Percentiles rank a stretch among this genome's conserved stretches.
phyloP scores from a whole-genome alignment of 2,888 invertebrate genomes.

The Drosophila melanosoma region DNA sequence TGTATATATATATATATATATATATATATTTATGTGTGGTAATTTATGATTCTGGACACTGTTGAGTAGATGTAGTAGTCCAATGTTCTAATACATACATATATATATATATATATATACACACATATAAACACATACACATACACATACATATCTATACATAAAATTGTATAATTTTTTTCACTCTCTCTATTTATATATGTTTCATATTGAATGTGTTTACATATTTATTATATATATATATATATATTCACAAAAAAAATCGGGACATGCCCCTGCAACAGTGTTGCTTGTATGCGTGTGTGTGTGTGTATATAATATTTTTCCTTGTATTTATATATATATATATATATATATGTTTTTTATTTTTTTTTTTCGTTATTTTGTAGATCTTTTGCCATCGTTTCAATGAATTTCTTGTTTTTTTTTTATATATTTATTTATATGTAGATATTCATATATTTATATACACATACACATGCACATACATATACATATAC shows the following conservation, averaged over 20 bases:
- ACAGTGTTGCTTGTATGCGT: constrained; percentile 29
- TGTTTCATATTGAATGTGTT: constrained; percentile 38
- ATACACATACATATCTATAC: constrained; percentile 13
- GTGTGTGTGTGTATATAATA: background rate
- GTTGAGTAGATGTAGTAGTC: constrained; percentile 24
- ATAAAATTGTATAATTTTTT: constrained; percentile 43
- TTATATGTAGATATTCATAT: constrained; percentile 31
- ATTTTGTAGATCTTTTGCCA: constrained; percentile 37
- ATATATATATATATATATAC: constrained; percentile 6
- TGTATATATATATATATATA: constrained; percentile 18
- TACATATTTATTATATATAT: constrained; percentile 40
- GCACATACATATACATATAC: constrained; percentile 20
- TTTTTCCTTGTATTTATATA: constrained; percentile 5
- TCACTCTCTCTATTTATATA: constrained; percentile 43
- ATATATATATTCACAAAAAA: constrained; percentile 39
- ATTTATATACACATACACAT: constrained; percentile 21
- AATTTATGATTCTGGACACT: constrained; percentile 10
- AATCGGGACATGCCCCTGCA: constrained; percentile 46
- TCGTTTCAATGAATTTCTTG: constrained; percentile 35
- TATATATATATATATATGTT: constrained; percentile 1
- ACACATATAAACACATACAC: constrained; percentile 7
- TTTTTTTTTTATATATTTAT: constrained; percentile 19
- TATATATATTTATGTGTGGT: constrained; percentile 2
- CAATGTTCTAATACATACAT: background rate
- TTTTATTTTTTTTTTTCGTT: constrained; percentile 12